A percentile compares a stretch with the other conserved stretches of the same genome.
These are phyloP conservation scores for Lophochroa leadbeateri DNA, from an alignment of 2,113 vertebrate genomes.

Conservation along the genomic window DNA sequence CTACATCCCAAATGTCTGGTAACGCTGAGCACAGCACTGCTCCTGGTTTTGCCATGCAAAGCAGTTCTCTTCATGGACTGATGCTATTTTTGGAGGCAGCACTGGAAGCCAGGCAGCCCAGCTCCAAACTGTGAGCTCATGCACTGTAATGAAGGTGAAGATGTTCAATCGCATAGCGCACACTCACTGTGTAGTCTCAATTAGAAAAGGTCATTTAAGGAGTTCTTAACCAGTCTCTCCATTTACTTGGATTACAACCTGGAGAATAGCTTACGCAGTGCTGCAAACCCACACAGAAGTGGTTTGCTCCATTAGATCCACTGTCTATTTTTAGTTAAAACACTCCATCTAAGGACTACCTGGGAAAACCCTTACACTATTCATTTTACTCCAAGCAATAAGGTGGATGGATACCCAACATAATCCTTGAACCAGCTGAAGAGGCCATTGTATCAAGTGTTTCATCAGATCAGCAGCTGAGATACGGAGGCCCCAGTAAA, in stretches of 20 bases:
- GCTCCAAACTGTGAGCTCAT: background rate
- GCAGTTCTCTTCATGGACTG: background rate
- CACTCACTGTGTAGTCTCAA: background rate
- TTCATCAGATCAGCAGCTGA: background rate
- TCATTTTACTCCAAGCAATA: background rate
- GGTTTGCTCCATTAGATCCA: background rate
- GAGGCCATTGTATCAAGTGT: background rate
- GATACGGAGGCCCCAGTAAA: background rate
- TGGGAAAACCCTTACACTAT: background rate
- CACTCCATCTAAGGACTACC: background rate
- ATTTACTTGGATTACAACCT: background rate
- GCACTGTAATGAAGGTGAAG: background rate
- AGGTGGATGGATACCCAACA: background rate
- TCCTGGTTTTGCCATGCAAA: background rate
- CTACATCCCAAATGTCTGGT: background rate
- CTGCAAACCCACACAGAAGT: background rate
- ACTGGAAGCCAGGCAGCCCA: background rate
- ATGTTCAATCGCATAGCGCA: background rate
- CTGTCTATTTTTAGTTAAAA: conserved; percentile 4
- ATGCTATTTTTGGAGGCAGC: background rate
- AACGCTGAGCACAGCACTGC: background rate
- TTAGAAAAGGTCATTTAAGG: background rate
- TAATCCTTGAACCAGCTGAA: background rate
- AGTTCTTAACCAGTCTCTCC: background rate
- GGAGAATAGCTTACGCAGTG: background rate